These are phyloP conservation scores for Theocolax elegans DNA, from an alignment of 1,140 invertebrate species.

Conservation along the genomic window DNA sequence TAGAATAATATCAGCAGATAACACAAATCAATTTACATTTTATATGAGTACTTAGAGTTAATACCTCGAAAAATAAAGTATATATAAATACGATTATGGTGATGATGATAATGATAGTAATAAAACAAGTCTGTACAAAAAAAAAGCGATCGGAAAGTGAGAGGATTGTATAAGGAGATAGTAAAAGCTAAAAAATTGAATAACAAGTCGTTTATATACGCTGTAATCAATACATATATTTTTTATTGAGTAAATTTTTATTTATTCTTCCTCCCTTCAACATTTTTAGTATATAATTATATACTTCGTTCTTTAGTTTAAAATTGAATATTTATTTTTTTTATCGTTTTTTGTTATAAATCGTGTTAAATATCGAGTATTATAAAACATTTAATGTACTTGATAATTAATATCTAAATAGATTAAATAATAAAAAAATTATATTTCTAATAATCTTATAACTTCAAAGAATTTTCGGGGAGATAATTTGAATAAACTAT, in stretches of 20 bases:
- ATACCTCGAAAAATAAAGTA: slow-evolving; percentile 9
- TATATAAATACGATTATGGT: not conserved
- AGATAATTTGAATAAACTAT: no score
- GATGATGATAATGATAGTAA: slow-evolving; percentile 3
- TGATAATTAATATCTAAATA: no score
- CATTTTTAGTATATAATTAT: no score
- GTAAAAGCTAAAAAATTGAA: not conserved
- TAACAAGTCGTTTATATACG: slow-evolving; percentile 13
- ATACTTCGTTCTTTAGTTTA: no score
- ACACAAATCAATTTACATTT: slow-evolving; percentile 9
- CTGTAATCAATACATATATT: slow-evolving; percentile 29
- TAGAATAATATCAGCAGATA: not conserved
- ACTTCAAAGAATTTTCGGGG: no score
- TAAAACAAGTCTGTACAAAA: not conserved
- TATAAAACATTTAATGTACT: no score
- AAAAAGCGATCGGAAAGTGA: not conserved
- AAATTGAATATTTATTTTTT: no score
- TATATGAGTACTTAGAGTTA: slow-evolving; percentile 19
- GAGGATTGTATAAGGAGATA: not conserved
- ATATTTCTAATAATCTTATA: no score
- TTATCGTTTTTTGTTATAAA: no score
- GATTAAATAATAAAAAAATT: no score
- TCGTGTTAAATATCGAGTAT: no score
- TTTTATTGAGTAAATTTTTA: not conserved
- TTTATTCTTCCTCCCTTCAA: not conserved